Evolutionary conservation across 1,140 invertebrate genomes (phyloP), one percentile per base, ranked within the genome.

Genomic region (Chrysoperla carnea): DNA sequence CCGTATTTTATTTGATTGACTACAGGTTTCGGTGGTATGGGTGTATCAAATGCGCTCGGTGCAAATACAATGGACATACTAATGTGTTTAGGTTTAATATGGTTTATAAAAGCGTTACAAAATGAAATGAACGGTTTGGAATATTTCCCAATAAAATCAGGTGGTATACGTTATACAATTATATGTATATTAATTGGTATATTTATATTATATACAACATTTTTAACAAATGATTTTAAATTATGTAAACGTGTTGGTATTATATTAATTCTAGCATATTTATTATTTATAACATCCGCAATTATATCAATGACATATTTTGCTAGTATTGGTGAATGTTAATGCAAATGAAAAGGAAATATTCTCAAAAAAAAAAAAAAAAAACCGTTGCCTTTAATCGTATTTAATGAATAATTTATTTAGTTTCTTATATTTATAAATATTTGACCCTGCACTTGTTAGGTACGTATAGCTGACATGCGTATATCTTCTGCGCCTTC

Each of bases 61-160:
- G 82, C 83, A 0, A 90, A 89, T 50, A 85, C 84, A 0, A 63
- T 91, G 51, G 84, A 87, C 43, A 86, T 89, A 41, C 55, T 89
- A 1, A 65, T 89, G n/a, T 87, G 84, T n/a, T 60, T 90, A 8
- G 83, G 84, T 2, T 51, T 88, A 9, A 85, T 85, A 0, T 91
- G 85, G 86, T 70, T 84, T 5, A 78, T 88, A 36, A 83, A 76
- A 50, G 76, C 75, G 4, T 56, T 80, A 36, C 62, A 74, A 36
- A 60, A 70, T 9, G 58, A 66, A 13, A 63, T 74, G 0, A 43
- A 54, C 15, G 75, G 75, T 38, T 63, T 69, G 17, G 79, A 74
- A 0, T 62, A 61, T 13, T 42, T 44, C 6, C 8, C 8, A 36
- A 72, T 72, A 39, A 63, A 67, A n/a, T 76, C 70, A 0, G 56